phyloP scores from a whole-genome alignment of 2,888 invertebrate genomes.

The Empis livida region DNA sequence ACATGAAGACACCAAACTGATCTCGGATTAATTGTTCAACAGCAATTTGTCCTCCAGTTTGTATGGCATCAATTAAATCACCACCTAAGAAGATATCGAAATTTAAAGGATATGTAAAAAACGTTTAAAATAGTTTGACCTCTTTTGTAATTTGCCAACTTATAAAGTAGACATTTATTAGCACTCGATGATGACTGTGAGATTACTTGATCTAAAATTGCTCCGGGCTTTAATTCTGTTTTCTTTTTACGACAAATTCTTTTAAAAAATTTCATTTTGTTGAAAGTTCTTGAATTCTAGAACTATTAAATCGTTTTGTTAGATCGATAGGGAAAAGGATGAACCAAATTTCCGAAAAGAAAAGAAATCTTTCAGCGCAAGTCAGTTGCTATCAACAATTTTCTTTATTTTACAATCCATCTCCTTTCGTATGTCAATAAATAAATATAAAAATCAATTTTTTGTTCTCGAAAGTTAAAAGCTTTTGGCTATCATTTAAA shows the following conservation, averaged over 20 bases:
- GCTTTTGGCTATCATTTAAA: too few species aligned
- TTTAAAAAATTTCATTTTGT: slow-evolving; percentile 27
- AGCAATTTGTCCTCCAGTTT: slow-evolving; percentile 66
- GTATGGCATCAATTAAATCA: slow-evolving; percentile 76
- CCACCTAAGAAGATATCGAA: too few species aligned
- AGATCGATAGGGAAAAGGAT: too few species aligned
- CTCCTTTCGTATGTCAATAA: too few species aligned
- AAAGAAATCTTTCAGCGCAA: too few species aligned
- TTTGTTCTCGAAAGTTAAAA: too few species aligned
- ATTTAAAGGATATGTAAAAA: too few species aligned
- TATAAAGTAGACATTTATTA: slow-evolving; percentile 76
- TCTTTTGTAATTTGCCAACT: slow-evolving; percentile 80
- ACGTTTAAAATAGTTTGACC: slow-evolving; percentile 41
- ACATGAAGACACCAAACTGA: slow-evolving; percentile 80
- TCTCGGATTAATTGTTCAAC: slow-evolving; percentile 76
- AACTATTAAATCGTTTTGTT: too few species aligned
- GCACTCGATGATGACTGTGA: slow-evolving; percentile 70
- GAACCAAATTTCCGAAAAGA: too few species aligned
- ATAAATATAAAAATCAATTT: too few species aligned
- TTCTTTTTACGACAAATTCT: slow-evolving; percentile 33
- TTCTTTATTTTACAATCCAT: too few species aligned
- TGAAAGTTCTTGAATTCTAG: neutral
- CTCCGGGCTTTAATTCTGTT: slow-evolving; percentile 44
- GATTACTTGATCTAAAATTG: slow-evolving; percentile 79
- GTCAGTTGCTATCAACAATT: too few species aligned